Conservation (phyloP, 2,113 vertebrate genomes). For the Crotophaga sulcirostris region DNA sequence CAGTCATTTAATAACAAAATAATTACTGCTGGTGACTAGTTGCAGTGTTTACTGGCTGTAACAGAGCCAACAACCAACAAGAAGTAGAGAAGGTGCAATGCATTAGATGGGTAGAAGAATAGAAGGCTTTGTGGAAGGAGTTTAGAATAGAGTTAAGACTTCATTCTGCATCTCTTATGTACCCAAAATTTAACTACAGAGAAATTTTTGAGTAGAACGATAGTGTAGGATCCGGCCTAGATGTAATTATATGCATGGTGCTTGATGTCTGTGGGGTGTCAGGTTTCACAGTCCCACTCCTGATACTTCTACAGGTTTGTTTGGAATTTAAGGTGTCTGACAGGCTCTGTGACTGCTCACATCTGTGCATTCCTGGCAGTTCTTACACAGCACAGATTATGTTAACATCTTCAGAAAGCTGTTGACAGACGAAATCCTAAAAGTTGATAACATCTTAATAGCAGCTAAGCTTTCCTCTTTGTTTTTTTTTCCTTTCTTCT, state of each 20-base stretch:
- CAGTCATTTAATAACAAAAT: background rate
- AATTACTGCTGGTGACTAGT: background rate
- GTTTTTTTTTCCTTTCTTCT: fast-evolving
- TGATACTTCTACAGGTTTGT: background rate
- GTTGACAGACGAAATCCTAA: conserved; percentile 21
- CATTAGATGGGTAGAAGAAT: background rate
- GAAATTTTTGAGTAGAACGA: background rate
- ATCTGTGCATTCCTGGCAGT: background rate
- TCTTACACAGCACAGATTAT: background rate
- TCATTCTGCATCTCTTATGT: background rate
- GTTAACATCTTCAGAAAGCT: background rate
- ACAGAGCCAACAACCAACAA: no score
- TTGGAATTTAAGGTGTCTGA: background rate
- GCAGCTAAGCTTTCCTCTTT: background rate
- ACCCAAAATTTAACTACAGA: background rate
- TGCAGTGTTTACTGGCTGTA: no score
- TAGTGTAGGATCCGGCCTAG: background rate
- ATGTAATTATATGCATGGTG: background rate
- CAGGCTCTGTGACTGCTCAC: background rate
- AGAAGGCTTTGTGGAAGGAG: background rate
- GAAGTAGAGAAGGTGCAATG: no score
- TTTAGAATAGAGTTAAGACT: background rate
- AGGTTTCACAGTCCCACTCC: background rate
- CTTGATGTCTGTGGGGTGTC: background rate
- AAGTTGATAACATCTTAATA: background rate